Evolutionary conservation across 2,888 invertebrate species (phyloP), one percentile per base, ranked within the genome.

Genomic region (Stictocephala bisonia): DNA sequence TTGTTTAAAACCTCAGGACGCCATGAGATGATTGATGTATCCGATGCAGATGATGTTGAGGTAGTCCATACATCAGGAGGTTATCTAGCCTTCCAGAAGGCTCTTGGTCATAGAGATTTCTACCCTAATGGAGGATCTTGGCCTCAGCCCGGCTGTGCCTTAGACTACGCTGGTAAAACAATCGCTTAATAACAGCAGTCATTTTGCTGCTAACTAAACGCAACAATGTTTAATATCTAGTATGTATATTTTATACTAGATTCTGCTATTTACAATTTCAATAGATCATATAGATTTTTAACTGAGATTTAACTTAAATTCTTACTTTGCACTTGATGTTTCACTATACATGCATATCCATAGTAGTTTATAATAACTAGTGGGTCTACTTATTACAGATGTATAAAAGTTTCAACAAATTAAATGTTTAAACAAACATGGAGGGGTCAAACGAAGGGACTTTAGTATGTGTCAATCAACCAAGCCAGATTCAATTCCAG

Each of bases 31-130:
- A 80, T 89, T 66, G 88, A 89, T 81, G 86, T 86, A 71, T 86
- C 86, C 64, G 89, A 89, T 77, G 89, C 89, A 0, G 83, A 86
- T 0, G 87, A 88, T 75, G 89, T 89, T 1, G 89, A 89, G 79
- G 88, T 89, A 18, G 88, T 89, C 40, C 89, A 89, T 79, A 87
- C 89, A 0, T 89, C 89, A 69, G 89, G 88, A 1, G 88, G 89
- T 0, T 88, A 87, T 79, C 84, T 89, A 1, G 89, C 89, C n/a
- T 88, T 88, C 75, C 83, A 85, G 11, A 84, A 86, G 1, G 87
- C 88, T 0, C 80, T 89, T 68, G 89, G 89, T 0, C 88, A 89
- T 77, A 86, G 88, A n/a, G 89, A 89, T 83, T 89, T 89, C 80
- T 89, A 88, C 77, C 89, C 89, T 0, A 89, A 89, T 77, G 89